Percentiles rank a stretch among this genome's conserved stretches.
phyloP scores from a whole-genome alignment of 2,888 invertebrate species.

The Drosophila rubida region DNA sequence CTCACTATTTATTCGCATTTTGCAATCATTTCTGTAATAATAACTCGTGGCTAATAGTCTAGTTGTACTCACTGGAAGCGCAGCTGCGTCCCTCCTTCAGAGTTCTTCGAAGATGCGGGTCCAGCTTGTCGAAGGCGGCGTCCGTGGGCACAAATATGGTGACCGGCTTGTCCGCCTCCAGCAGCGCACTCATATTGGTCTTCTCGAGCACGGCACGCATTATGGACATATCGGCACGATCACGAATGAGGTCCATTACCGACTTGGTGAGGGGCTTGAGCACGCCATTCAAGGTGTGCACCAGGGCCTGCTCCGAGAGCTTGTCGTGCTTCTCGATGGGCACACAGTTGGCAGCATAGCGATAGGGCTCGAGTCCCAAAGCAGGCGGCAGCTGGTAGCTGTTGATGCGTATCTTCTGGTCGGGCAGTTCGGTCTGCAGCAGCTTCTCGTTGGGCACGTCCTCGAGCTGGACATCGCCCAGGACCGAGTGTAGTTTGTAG shows the following conservation, averaged over 20 bases:
- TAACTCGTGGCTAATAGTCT: too few relatives aligned
- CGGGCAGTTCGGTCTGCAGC: constrained; percentile 82
- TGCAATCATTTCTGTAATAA: not conserved
- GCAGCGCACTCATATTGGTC: constrained; percentile 86
- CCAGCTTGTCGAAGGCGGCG: constrained; percentile 88
- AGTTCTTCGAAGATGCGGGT: constrained; percentile 86
- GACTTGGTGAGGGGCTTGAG: constrained; percentile 86
- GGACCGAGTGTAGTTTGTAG: constrained; percentile 87
- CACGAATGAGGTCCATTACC: constrained; percentile 87
- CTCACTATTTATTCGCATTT: too few relatives aligned
- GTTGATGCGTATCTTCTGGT: constrained; percentile 84
- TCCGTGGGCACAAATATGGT: constrained; percentile 89
- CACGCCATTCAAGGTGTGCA: constrained; percentile 88
- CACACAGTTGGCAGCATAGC: constrained; percentile 89
- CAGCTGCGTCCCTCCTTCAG: constrained; percentile 87
- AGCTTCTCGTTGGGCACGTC: constrained; percentile 87
- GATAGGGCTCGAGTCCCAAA: constrained; percentile 75
- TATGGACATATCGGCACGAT: constrained; percentile 87
- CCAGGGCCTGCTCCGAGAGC: constrained; percentile 88
- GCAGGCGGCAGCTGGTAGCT: constrained; percentile 79
- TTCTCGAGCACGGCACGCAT: constrained; percentile 86
- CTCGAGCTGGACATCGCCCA: constrained; percentile 86
- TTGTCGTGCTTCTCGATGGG: constrained; percentile 87
- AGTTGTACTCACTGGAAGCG: constrained; percentile 86
- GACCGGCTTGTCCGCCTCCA: constrained; percentile 86